Conservation (phyloP, 2,888 invertebrate genomes). For the Caenorhabditis zanzibari region DNA sequence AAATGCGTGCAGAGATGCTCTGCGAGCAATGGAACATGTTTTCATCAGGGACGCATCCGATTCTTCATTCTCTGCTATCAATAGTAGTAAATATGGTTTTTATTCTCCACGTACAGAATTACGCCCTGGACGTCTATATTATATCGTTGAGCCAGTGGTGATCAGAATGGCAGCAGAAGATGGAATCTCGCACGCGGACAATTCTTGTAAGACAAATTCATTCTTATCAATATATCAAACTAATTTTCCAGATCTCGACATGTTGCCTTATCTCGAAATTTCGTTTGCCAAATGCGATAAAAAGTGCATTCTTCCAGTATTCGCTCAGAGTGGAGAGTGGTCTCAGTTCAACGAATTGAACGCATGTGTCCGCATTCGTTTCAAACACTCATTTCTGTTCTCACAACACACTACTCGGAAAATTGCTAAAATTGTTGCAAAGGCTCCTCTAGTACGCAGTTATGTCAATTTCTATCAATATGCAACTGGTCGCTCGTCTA, state of each 20-base stretch:
- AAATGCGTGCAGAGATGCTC: constrained; percentile 54
- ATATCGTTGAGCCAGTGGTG: constrained; percentile 59
- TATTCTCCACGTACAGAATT: constrained; percentile 58
- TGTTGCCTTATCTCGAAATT: constrained; percentile 66
- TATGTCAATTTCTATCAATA: constrained; percentile 67
- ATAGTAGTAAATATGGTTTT: constrained; percentile 52
- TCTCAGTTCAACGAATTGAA: constrained; percentile 32
- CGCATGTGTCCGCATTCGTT: constrained; percentile 47
- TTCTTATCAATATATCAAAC: not conserved
- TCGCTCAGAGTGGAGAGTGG: constrained; percentile 44
- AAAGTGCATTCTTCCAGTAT: constrained; percentile 43
- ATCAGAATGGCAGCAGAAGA: constrained; percentile 20
- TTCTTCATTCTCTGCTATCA: constrained; percentile 57
- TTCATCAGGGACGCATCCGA: constrained; percentile 56
- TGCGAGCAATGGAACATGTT: constrained; percentile 53
- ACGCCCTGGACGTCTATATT: constrained; percentile 63
- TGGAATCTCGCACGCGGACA: constrained; percentile 43
- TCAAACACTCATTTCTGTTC: constrained; percentile 52
- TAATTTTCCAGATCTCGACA: constrained; percentile 61
- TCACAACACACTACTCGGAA: constrained; percentile 52
- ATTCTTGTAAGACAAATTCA: not conserved
- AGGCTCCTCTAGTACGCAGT: constrained; percentile 55
- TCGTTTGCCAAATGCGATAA: constrained; percentile 57
- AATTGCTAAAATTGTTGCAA: constrained; percentile 56
- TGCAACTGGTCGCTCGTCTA: constrained; percentile 20